Evolutionary conservation across 2,888 invertebrate genomes (phyloP), one percentile per base, ranked within the genome.

Genomic region (Linyphia triangularis): DNA sequence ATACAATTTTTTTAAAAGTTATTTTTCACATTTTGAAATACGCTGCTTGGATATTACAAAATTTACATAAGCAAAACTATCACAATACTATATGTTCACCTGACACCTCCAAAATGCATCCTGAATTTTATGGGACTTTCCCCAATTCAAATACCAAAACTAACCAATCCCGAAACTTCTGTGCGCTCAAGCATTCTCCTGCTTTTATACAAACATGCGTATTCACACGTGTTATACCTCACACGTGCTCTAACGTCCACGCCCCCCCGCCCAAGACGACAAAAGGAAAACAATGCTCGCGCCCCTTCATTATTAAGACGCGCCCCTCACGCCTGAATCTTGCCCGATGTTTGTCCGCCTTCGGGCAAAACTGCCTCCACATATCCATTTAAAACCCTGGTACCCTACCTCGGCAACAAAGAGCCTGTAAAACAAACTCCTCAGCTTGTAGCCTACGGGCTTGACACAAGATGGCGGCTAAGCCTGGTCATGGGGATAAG

Each of bases 401-500:
- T 51, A 16, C 59, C 63, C 70, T 43, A 19, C 43, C 28, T 33
- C 59, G 75, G 67, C 73, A 75, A 81, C 86, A 81, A 75, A 73
- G 81, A 65, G 57, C 75, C 81, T 81, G 81, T 88, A 88, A 81
- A 88, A 59, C 86, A 88, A 88, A 88, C 86, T 88, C 33, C 85
- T 63, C 65, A 43, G 57, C 63, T 33, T 13, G 51, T 19, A 75
- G 72, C 72, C 5, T 28, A 13, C 67, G 75, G 73, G 2, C 24
- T 40, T 16, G 4, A 1, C 6, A 19, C 19, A 37, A 28, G 67
- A 57, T 13, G 26, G 19, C 67, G 28, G 28, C 77, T 73, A 33
- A 72, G 43, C 30, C 33, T 19, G 67, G 67, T 40, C 70, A 81
- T 70, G 65, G 22, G n/a, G n/a, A n/a, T 10, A 30, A 59, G 77